A percentile compares a stretch with the other conserved stretches of the same genome.
phyloP scores from a whole-genome alignment of 2,797 vertebrate genomes.

The Myotis planiceps region DNA sequence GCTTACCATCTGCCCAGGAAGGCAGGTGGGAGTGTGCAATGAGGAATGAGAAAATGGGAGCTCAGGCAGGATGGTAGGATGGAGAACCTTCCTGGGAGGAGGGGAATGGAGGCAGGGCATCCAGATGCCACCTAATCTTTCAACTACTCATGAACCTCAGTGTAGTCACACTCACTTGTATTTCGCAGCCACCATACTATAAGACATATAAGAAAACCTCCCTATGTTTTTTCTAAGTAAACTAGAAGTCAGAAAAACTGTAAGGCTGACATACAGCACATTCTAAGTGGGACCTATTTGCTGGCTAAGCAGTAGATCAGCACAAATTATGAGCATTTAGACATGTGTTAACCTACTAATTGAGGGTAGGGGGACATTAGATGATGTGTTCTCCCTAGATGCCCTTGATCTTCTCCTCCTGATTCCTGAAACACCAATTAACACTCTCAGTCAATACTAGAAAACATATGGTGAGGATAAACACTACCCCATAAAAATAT shows the following conservation, averaged over 20 bases:
- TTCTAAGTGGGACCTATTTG: conserved; percentile 68
- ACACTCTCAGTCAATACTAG: conserved; percentile 57
- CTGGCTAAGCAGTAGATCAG: conserved; percentile 82
- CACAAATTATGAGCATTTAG: conserved; percentile 77
- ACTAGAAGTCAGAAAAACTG: conserved; percentile 47
- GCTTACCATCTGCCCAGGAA: rapidly evolving
- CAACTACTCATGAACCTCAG: neutral
- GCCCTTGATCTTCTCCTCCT: conserved; percentile 57
- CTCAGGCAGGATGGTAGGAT: neutral
- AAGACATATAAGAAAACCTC: neutral
- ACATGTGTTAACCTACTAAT: conserved; percentile 75
- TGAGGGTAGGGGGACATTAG: conserved; percentile 62
- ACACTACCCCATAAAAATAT: conserved; percentile 65
- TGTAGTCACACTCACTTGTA: neutral
- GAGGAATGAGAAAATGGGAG: neutral
- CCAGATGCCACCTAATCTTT: neutral
- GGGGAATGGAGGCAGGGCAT: neutral
- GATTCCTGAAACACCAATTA: conserved; percentile 76
- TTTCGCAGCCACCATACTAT: conserved; percentile 8
- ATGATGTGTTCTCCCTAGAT: conserved; percentile 58
- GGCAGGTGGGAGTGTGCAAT: neutral
- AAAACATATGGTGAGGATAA: conserved; percentile 77
- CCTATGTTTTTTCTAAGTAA: conserved; percentile 29
- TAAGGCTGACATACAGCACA: conserved; percentile 57
- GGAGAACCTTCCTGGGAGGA: neutral